These are phyloP conservation scores for Sminthurides aquaticus DNA, from an alignment of 2,888 invertebrate genomes.

Conservation along the genomic window DNA sequence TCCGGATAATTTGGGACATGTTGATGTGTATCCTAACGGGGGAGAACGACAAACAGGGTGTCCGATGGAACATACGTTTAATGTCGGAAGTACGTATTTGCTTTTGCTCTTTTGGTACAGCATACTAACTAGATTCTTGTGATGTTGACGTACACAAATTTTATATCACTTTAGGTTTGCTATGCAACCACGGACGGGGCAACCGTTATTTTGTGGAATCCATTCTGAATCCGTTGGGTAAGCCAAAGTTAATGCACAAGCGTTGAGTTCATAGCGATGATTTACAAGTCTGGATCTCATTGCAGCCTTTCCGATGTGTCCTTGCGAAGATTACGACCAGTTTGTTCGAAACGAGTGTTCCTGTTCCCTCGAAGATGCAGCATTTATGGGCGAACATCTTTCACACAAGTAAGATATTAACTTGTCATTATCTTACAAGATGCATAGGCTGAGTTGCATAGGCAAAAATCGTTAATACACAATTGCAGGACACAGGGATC, in stretches of 20 bases:
- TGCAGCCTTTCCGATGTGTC: constrained; percentile 35
- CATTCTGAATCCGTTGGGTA: constrained; percentile 28
- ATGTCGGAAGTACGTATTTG: constrained; percentile 29
- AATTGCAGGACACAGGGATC: neutral
- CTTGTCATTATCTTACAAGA: too few species aligned
- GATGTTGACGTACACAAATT: too few species aligned
- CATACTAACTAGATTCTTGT: too few species aligned
- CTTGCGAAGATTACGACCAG: constrained; percentile 32
- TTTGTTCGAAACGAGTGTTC: constrained; percentile 31
- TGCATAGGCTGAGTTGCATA: too few species aligned
- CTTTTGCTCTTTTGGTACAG: too few species aligned
- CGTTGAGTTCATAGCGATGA: neutral
- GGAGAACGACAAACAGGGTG: constrained; percentile 35
- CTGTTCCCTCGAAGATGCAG: constrained; percentile 24
- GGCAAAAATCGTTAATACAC: too few species aligned
- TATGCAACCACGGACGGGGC: constrained; percentile 37
- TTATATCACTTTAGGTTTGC: constrained; percentile 26
- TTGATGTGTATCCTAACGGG: constrained; percentile 28
- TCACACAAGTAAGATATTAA: constrained; percentile 18
- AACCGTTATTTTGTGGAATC: constrained; percentile 36
- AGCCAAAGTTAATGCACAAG: neutral
- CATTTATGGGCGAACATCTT: constrained; percentile 38
- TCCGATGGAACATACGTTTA: constrained; percentile 27
- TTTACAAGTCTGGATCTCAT: neutral
- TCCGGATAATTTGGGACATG: constrained; percentile 23